Conservation (phyloP, 2,113 vertebrate species). For the Piaya cayana region DNA sequence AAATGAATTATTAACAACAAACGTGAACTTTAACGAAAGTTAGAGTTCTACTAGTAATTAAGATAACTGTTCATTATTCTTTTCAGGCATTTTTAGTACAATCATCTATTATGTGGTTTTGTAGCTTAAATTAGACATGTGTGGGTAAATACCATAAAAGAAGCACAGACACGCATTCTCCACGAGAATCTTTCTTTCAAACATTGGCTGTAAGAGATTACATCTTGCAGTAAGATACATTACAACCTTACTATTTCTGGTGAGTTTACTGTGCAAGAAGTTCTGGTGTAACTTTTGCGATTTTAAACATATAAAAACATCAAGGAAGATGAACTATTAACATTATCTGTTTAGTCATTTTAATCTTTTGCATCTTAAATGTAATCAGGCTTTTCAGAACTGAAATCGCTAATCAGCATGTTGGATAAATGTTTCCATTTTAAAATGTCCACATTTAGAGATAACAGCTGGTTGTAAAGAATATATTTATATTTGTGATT, state of each 20-base stretch:
- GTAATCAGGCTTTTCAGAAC: slow-evolving; percentile 74
- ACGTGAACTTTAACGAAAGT: slow-evolving; percentile 51
- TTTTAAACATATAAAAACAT: slow-evolving; percentile 71
- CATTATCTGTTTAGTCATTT: slow-evolving; percentile 76
- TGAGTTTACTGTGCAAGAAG: slow-evolving; percentile 12
- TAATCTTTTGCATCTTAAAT: slow-evolving; percentile 78
- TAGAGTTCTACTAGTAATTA: slow-evolving; percentile 42
- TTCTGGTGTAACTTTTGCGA: slow-evolving; percentile 39
- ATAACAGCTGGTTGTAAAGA: slow-evolving; percentile 76
- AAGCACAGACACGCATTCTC: not conserved
- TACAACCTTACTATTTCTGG: slow-evolving; percentile 1
- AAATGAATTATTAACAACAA: slow-evolving; percentile 42
- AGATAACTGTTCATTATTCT: slow-evolving; percentile 23
- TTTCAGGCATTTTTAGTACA: slow-evolving; percentile 12
- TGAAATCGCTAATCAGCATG: slow-evolving; percentile 77
- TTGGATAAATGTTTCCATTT: slow-evolving; percentile 76
- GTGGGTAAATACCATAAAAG: slow-evolving; percentile 24
- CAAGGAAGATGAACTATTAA: slow-evolving; percentile 77
- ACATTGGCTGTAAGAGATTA: not conserved
- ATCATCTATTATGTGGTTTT: not conserved
- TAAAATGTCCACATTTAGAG: slow-evolving; percentile 71
- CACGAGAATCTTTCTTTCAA: not conserved
- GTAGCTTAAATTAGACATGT: not conserved
- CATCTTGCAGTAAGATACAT: not conserved
- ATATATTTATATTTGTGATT: slow-evolving; percentile 79